These are phyloP conservation scores for Drosophila buzzatii DNA, from an alignment of 2,888 invertebrate species.

Conservation along the genomic window DNA sequence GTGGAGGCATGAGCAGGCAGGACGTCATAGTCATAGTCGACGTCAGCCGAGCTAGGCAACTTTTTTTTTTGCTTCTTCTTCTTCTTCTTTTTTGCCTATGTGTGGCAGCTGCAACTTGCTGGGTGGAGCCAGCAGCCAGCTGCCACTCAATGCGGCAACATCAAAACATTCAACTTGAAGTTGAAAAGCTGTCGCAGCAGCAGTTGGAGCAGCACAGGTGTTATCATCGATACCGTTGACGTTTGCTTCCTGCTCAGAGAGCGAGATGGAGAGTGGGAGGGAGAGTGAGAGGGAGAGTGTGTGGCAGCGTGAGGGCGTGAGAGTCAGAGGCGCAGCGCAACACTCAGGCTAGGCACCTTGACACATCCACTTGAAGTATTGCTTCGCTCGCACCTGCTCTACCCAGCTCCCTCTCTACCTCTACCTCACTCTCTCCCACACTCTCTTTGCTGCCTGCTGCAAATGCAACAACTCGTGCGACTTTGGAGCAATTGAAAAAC, in stretches of 20 bases:
- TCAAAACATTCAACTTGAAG: conserved; percentile 69
- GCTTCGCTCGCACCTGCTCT: background rate
- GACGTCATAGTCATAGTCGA: conserved; percentile 17
- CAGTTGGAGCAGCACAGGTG: conserved; percentile 65
- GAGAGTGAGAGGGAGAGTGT: no score
- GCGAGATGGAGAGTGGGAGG: background rate
- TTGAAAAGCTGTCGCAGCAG: conserved; percentile 73
- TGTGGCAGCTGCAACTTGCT: conserved; percentile 66
- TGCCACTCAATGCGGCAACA: conserved; percentile 78
- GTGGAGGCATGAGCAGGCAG: conserved; percentile 15
- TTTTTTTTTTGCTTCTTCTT: conserved; percentile 19
- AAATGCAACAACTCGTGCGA: conserved; percentile 68
- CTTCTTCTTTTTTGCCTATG: conserved; percentile 41
- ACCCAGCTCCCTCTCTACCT: background rate
- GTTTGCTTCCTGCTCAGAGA: conserved; percentile 60
- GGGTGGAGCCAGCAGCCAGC: conserved; percentile 15
- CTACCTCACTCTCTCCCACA: background rate
- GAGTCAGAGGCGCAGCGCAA: background rate
- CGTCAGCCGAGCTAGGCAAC: conserved; percentile 39
- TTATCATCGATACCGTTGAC: conserved; percentile 78
- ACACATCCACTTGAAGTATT: conserved; percentile 24
- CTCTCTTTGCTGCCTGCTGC: conserved; percentile 22
- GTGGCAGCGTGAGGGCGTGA: background rate
- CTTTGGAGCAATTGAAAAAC: conserved; percentile 69
- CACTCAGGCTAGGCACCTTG: conserved; percentile 37